These are phyloP conservation scores for Kryptopterus vitreolus DNA, from an alignment of 2,797 vertebrate species.

Conservation along the genomic window DNA sequence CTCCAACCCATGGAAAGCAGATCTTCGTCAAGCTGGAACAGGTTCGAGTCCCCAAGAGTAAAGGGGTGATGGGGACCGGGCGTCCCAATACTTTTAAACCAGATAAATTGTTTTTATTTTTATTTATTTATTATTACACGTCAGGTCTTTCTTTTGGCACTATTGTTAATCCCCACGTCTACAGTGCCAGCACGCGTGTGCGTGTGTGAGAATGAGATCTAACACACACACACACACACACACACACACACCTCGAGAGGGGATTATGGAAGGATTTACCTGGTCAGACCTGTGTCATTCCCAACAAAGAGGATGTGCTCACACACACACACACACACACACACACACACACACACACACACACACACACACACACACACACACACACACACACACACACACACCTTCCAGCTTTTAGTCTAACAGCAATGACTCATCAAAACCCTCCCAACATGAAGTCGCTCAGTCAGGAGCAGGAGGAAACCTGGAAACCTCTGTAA, in stretches of 20 bases:
- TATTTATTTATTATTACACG: no score
- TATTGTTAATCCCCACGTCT: neutral
- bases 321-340: neutral
- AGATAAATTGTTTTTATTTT: no score
- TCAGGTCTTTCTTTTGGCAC: neutral
- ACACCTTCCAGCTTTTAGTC: constrained; percentile 54
- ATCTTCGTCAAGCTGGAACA: no score
- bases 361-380: neutral
- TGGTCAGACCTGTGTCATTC: constrained; percentile 42
- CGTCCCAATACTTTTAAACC: no score
- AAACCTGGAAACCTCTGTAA: neutral
- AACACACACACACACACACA: neutral
- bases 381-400: neutral
- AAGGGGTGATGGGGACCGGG: no score
- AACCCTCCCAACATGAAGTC: neutral
- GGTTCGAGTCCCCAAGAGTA: no score
- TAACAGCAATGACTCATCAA: constrained; percentile 22
- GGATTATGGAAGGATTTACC: constrained; percentile 58
- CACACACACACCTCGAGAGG: neutral
- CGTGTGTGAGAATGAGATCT: no score
- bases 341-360: constrained; percentile 13
- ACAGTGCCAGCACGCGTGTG: neutral
- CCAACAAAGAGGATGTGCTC: constrained; percentile 34
- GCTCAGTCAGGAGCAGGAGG: neutral
- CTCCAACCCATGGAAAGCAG: no score